Base-by-base conservation (phyloP, 2,113 vertebrate genomes). In the Apistogramma diplotaenia region DNA sequence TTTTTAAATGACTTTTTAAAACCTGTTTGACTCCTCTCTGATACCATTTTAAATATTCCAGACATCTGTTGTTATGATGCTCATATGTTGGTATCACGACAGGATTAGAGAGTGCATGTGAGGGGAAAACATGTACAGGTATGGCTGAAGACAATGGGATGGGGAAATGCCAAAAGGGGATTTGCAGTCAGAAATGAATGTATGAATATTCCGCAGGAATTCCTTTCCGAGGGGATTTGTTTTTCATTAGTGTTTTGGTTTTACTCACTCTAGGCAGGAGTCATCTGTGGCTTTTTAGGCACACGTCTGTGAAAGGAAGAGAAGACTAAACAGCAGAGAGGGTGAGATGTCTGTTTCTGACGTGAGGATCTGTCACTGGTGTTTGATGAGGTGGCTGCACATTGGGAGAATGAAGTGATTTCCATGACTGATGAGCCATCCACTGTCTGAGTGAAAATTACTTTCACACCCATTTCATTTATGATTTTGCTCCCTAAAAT, bases 211-310 rank as follows among this genome's bases (percentile, higher is more conserved):
- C 83, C 75, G 75, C 73, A 21, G 67, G 0, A 76, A 57, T 71
- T 37, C 37, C 19, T 56, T 33, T 88, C 78, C 60, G 60, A 73
- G n/a, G 77, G 76, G 88, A 74, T 91, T 89, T 89, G 79, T 84
- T 86, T 89, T 89, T 81, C 71, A 86, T 88, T 86, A 83, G 80
- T 49, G 76, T 25, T 86, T 74, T 67, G 29, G 25, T 56, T 85
- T 78, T 31, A 12, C 5, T 62, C 71, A 1, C 78, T 76, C 67
- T 65, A 37, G 70, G 58, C 61, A 58, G 35, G 29, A 60, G 27
- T 72, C 25, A 77, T 87, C 76, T 84, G 71, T 58, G 54, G n/a
- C 59, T 40, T 82, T 88, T 79, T 81, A 27, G 72, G 8, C 29
- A 53, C 67, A n/a, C 71, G 46, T 81, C 74, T 57, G 59, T 70